Percentiles rank a stretch among this genome's conserved stretches.
These are phyloP conservation scores for Drosophila kambysellisi DNA, from an alignment of 2,888 invertebrate genomes.

Conservation along the genomic window DNA sequence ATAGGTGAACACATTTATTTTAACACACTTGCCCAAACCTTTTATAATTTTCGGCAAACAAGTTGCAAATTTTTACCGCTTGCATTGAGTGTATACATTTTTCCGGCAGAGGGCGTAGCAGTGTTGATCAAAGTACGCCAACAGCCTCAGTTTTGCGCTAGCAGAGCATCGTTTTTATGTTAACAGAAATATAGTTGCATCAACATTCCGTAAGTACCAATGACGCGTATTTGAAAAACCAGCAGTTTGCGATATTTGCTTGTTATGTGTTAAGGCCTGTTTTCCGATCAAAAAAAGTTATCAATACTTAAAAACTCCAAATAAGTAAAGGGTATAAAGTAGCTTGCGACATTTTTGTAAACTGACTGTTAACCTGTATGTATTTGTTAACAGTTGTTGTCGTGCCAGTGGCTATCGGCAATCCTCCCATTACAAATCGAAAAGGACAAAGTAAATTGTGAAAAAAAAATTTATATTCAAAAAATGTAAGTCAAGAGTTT, in stretches of 20 bases:
- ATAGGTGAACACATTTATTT: too few relatives aligned
- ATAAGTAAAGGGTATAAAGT: background rate
- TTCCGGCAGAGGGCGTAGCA: conserved; percentile 10
- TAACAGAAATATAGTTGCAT: background rate
- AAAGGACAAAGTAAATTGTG: background rate
- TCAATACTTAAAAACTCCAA: background rate
- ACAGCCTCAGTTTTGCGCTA: background rate
- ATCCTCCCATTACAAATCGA: background rate
- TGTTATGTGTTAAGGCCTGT: background rate
- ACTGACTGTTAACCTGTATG: background rate
- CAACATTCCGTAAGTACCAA: background rate
- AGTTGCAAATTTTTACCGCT: background rate
- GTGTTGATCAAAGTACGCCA: background rate
- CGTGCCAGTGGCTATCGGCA: background rate
- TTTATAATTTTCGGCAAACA: conserved; percentile 4
- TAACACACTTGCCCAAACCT: background rate
- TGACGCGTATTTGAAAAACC: background rate
- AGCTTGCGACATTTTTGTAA: background rate
- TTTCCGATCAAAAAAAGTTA: background rate
- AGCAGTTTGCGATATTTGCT: background rate
- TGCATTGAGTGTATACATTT: accelerated
- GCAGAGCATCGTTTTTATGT: background rate
- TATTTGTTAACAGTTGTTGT: background rate
- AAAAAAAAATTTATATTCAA: background rate
- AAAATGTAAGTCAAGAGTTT: background rate